phyloP scores from a whole-genome alignment of 2,797 vertebrate genomes.

The Coccyzus lansbergi region DNA sequence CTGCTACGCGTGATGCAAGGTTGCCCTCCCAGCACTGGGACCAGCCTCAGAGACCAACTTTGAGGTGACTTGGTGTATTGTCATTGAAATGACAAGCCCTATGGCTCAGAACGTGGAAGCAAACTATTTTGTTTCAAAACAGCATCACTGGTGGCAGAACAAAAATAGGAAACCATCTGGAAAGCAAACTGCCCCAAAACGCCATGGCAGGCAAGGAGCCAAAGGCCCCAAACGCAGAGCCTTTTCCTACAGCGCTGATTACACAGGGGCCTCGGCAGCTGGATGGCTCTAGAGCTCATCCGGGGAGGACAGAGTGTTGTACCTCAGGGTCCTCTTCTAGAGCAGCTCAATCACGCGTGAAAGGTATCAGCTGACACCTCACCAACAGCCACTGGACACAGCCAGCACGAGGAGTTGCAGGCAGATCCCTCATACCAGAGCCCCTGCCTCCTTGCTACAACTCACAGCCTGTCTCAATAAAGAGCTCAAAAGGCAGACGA shows the following conservation, averaged over 20 bases:
- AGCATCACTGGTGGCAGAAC: conserved; percentile 11
- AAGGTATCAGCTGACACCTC: conserved; percentile 8
- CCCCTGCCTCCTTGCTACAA: background rate
- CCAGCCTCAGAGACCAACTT: conserved; percentile 14
- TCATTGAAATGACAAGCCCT: conserved; percentile 39
- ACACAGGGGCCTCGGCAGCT: background rate
- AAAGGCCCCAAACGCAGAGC: background rate
- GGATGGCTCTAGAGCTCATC: background rate
- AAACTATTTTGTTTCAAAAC: background rate
- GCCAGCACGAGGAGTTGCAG: background rate
- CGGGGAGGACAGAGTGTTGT: background rate
- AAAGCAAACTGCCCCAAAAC: conserved; percentile 20
- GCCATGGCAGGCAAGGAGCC: background rate
- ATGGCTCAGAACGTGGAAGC: background rate
- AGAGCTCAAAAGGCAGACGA: background rate
- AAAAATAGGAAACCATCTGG: conserved; percentile 6
- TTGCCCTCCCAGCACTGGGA: background rate
- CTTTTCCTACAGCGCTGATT: background rate
- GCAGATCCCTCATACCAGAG: background rate
- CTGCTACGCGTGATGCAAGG: fast-evolving
- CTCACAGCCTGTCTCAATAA: background rate
- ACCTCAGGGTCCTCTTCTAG: background rate
- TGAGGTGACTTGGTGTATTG: background rate
- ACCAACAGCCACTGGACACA: background rate
- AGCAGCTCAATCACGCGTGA: background rate